Base-by-base conservation (phyloP, 1,140 invertebrate species). In the Drosophila micromelanica region DNA sequence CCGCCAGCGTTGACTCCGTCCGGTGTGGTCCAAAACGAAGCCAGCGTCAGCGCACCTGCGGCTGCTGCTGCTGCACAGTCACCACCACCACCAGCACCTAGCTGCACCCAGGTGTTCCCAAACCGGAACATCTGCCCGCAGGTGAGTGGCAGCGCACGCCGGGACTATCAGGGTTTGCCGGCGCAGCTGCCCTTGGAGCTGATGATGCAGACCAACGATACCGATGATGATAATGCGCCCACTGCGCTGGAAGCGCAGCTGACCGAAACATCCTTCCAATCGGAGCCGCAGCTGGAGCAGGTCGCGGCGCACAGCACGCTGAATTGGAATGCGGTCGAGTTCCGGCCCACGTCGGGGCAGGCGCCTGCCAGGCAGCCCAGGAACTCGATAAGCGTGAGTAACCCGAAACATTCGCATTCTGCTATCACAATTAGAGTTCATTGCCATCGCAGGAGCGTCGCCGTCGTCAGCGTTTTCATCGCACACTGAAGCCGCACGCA, bases 251-350 rank as follows among this genome's bases (percentile, higher is more conserved):
- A 51, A 8, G 13, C 13, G n/a, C 30, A 51, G 13, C 48, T 35
- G 48, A 13, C 48, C 3, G 6, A 9, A 7, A 4, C 46, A 2
- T 38, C 13, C 20, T 8, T 13, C 1, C 38, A 57, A 15, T 42
- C 55, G 7, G 20, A 56, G 42, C 42, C 20, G 8, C 64, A 32
- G 20, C 8, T 30, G 23, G 12, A 30, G 0, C 13, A 46, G 13
- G 55, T 63, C n/a, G 52, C 45, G 4, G 56, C 72, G 2, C 12
- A 15, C 8, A 74, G 72, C 45, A 51, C 43, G 2, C 42, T 73
- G 2, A 73, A 73, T 30, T 62, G 37, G 38, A 73, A 62, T 55
- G 71, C 71, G 8, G 12, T 12, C 2, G 71, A 73, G 20, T 73
- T 73, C 37, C n/a, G 7, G 12, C 71, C 71, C 3, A 45, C 3